phyloP scores from a whole-genome alignment of 2,797 vertebrate species.

The Etheostoma perlongum region DNA sequence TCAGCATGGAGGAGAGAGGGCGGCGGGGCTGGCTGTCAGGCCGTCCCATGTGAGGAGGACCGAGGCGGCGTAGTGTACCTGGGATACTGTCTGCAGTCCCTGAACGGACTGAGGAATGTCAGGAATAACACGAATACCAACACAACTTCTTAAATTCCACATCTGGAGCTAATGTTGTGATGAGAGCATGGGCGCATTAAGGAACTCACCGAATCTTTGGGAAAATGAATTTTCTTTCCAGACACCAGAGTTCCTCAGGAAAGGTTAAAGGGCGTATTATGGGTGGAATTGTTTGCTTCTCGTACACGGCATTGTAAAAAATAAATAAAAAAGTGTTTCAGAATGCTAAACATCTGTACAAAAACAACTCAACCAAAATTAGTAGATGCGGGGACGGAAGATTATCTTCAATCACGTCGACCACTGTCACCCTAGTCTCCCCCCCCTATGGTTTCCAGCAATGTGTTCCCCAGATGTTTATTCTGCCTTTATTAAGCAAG shows the following conservation, averaged over 20 bases:
- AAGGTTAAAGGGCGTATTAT: constrained; percentile 58
- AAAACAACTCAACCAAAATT: constrained; percentile 83
- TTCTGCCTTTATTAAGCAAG: constrained; percentile 81
- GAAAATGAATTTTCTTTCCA: constrained; percentile 58
- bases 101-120: constrained; percentile 77
- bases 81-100: constrained; percentile 73
- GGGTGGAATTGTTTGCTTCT: constrained; percentile 50
- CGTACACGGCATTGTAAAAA: constrained; percentile 47
- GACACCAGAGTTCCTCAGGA: constrained; percentile 21
- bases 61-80: constrained; percentile 69
- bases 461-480: constrained; percentile 88
- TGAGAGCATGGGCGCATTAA: constrained; percentile 51
- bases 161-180: constrained; percentile 83
- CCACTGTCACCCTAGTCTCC: constrained; percentile 75
- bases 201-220: constrained; percentile 46
- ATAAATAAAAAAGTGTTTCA: constrained; percentile 51
- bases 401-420: constrained; percentile 83
- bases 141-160: constrained; percentile 82
- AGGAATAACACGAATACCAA: constrained; percentile 83
- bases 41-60: constrained; percentile 35
- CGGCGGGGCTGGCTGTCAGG: constrained; percentile 46
- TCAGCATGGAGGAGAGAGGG: constrained; percentile 71
- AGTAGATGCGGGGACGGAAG: constrained; percentile 72
- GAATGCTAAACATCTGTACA: constrained; percentile 74
- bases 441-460: constrained; percentile 73